Conservation (phyloP, 2,113 vertebrate species). For the Oryzias melastigma region DNA sequence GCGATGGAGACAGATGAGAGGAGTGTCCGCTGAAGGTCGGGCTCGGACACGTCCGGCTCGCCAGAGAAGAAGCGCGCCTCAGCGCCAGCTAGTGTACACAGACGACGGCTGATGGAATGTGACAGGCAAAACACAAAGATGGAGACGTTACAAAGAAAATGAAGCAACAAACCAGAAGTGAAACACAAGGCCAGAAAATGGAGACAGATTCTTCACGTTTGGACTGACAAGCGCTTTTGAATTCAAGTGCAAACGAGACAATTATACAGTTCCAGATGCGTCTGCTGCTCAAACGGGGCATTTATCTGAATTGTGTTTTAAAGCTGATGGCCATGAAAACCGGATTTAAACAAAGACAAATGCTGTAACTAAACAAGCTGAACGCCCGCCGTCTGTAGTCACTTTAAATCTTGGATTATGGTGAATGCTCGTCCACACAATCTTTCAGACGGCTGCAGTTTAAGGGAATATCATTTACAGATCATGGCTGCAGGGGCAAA, state of each 20-base stretch:
- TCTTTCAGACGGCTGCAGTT: constrained; percentile 9
- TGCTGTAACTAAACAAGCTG: constrained; percentile 22
- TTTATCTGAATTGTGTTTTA: constrained; percentile 4
- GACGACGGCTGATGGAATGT: constrained; percentile 10
- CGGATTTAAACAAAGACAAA: constrained; percentile 20
- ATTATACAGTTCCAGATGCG: background rate
- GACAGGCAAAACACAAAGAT: constrained; percentile 15
- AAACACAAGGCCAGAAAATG: constrained; percentile 20
- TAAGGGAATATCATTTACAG: background rate
- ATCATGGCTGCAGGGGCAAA: constrained; percentile 11
- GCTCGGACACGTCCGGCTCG: constrained; percentile 28
- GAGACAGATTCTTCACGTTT: constrained; percentile 13
- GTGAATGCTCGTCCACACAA: constrained; percentile 5
- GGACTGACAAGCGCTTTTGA: constrained; percentile 2
- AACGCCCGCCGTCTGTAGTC: background rate
- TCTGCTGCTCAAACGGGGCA: constrained; percentile 3
- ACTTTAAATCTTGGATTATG: constrained; percentile 22
- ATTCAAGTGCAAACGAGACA: constrained; percentile 5
- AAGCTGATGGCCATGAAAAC: constrained; percentile 23
- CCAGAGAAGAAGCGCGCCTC: constrained; percentile 12
- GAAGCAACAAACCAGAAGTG: constrained; percentile 33
- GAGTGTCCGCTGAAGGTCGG: constrained; percentile 21
- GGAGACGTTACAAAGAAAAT: constrained; percentile 22
- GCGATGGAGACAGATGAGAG: constrained; percentile 24
- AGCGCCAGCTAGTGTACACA: constrained; percentile 22